Base-by-base conservation (phyloP, 1,140 invertebrate genomes). In the Tenebrio molitor region DNA sequence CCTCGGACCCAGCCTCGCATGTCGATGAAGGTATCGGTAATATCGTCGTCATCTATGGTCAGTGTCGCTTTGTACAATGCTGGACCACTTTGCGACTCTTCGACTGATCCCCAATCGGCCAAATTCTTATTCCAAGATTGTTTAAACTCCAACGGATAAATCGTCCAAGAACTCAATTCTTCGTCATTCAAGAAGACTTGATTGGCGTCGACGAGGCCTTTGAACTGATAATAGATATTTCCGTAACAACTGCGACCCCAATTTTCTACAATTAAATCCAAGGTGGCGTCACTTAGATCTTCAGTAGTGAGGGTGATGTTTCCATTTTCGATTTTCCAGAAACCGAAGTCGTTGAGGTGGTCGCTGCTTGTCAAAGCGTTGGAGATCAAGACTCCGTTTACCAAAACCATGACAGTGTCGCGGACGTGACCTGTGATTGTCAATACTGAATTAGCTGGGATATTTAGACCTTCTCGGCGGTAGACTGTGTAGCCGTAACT, bases 201-300 rank as follows among this genome's bases (percentile, higher is more conserved):
- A 3, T 84, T 76, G 77, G 23, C 36, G 85, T 1, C 84, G 50
- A 83, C 82, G 4, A 86, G 66, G 70, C 88, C 88, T 81, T 88
- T 89, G 21, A 77, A 76, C 71, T 88, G 83, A 21, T 84, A 80
- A 8, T 79, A 50, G 5, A 84, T 81, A 10, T 74, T 62, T 0
- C 86, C 86, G 80, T 83, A 89, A 78, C 90, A 89, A 6, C 86
- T 84, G 53, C 89, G 77, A 0, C 87, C 89, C 70, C 85, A 84
- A 76, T 90, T 89, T 77, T 90, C 89, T 2, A 90, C 87, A 0
- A 90, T 67, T 33, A 90, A 80, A 65, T 89, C 87, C 16, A 89
- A 72, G 3, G 79, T 82, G 16, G 79, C 80, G 46, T 75, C 66
- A 10, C 39, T 41, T 12, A 71, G 16, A 29, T 73, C 50, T 17